Evolutionary conservation across 2,797 vertebrate genomes (phyloP).

Genomic region (Prunella strophiata): DNA sequence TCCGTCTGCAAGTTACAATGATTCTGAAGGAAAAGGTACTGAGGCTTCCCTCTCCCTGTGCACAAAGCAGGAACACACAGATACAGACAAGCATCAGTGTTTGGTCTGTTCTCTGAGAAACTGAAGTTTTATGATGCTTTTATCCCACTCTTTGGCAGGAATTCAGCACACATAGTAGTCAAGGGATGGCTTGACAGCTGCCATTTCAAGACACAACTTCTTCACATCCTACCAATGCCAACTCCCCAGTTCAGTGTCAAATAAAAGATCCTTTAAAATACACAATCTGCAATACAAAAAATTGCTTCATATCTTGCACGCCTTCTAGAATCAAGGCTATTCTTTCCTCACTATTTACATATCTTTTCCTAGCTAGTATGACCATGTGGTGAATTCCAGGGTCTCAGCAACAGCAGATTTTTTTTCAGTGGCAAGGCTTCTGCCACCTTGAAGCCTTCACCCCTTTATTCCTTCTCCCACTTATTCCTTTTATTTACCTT

Average conservation of each 20-base stretch:
- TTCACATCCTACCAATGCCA: not conserved
- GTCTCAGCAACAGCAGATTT: not conserved
- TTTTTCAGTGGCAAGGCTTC: not conserved
- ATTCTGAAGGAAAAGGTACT: not conserved
- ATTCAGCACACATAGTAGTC: not conserved
- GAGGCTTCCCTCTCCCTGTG: accelerated
- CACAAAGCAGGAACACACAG: not conserved
- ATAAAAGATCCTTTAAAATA: not conserved
- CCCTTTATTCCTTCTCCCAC: not conserved
- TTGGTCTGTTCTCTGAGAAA: not conserved
- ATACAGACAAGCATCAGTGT: not conserved
- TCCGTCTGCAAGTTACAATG: not conserved
- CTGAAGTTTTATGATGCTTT: not conserved
- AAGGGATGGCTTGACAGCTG: not conserved
- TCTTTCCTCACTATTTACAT: not conserved
- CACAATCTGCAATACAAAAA: not conserved
- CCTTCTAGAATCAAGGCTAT: not conserved
- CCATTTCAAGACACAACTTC: not conserved
- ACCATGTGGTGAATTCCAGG: not conserved
- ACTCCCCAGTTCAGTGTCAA: not conserved
- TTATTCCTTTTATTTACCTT: not conserved
- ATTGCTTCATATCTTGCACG: accelerated
- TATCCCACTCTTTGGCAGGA: not conserved
- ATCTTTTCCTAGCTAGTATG: not conserved
- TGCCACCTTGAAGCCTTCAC: not conserved